Percentiles rank a stretch among this genome's conserved stretches.
Evolutionary conservation across 2,113 vertebrate genomes (phyloP).

Genomic region (Labeo rohita): DNA sequence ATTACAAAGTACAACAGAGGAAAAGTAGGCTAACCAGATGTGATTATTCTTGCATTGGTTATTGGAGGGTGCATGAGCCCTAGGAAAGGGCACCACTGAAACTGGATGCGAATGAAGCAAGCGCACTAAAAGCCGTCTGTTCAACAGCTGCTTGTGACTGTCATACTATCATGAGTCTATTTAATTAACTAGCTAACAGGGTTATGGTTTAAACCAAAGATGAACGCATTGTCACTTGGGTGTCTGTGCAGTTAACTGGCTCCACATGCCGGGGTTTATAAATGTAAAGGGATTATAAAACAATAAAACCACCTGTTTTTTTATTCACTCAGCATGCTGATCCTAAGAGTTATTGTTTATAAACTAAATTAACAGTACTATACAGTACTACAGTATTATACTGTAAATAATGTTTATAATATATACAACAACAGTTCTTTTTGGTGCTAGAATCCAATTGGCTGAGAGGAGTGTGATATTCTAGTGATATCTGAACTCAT

Average conservation of each 20-base stretch:
- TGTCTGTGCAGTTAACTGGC: not conserved
- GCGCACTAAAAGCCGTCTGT: not conserved
- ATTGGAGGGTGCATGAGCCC: conserved; percentile 22
- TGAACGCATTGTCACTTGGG: not conserved
- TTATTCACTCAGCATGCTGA: not conserved
- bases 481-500: too few species aligned
- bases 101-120: not conserved
- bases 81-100: not conserved
- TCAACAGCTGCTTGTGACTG: conserved; percentile 40
- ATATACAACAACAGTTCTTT: too few species aligned
- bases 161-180: conserved; percentile 16
- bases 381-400: too few species aligned
- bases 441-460: too few species aligned
- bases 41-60: conserved; percentile 36
- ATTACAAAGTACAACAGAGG: conserved; percentile 34
- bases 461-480: too few species aligned
- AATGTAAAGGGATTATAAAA: not conserved
- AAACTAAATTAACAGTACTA: too few species aligned
- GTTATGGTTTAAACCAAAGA: conserved; percentile 1
- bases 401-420: too few species aligned
- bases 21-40: conserved; percentile 45
- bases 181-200: conserved; percentile 31
- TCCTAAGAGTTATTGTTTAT: too few species aligned
- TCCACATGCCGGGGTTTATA: conserved; percentile 1
- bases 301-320: conserved; percentile 5